A percentile compares a stretch with the other conserved stretches of the same genome.
Evolutionary conservation across 2,113 vertebrate genomes (phyloP).

Genomic region (Plecturocebus donacophilus): DNA sequence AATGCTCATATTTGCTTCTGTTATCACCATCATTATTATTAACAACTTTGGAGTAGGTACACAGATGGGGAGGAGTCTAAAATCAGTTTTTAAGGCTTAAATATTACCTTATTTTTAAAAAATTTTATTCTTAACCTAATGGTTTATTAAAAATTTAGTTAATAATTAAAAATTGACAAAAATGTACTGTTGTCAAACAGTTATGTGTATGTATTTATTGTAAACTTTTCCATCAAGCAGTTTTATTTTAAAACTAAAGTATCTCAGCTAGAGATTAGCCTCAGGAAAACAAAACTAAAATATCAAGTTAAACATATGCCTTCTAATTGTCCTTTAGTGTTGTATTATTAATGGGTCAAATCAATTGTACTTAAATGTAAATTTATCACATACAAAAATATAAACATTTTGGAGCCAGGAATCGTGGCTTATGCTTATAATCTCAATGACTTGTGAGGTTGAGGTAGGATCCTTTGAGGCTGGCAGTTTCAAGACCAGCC

Average conservation of each 20-base stretch:
- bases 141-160: background rate
- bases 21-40: background rate
- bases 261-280: background rate
- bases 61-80: background rate
- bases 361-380: background rate
- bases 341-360: background rate
- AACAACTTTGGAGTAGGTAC: too few relatives aligned
- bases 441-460: background rate
- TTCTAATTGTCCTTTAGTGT: background rate
- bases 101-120: background rate
- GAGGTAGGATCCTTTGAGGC: background rate
- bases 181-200: background rate
- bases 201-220: background rate
- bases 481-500: background rate
- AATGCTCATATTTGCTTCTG: background rate
- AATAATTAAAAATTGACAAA: background rate
- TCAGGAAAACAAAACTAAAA: background rate
- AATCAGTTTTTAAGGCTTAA: background rate
- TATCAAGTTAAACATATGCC: background rate
- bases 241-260: conserved; percentile 34
- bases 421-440: background rate
- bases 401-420: background rate
- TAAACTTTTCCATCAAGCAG: background rate
- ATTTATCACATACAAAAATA: background rate
- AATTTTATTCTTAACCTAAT: background rate